Evolutionary conservation across 2,888 invertebrate genomes (phyloP), one percentile per base, ranked within the genome.

Genomic region (Agrotis puta): DNA sequence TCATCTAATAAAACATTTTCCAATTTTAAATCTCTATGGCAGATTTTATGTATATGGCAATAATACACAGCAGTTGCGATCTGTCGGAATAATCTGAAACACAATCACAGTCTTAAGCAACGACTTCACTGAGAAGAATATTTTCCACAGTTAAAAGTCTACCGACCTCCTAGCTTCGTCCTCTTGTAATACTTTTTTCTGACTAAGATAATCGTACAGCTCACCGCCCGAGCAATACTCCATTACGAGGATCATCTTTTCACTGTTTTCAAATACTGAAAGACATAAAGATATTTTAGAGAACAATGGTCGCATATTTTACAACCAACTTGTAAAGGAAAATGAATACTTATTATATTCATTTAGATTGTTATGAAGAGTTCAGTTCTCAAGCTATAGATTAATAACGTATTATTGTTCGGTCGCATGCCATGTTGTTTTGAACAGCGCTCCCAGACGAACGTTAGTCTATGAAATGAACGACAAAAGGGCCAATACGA

Each of bases 171-270:
- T 97, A 1, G 99, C 99, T 96, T 99, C 99, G 75, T 98, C 98
- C 92, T 99, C 99, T 82, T 97, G 97, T 85, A 99, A 97, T 84
- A 99, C 98, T 96, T 99, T 99, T 85, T 98, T 97, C 92, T 98
- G 98, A 91, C 98, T 98, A 85, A 99, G 97, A 95, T 99, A 99
- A 95, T 99, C 99, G 93, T 99, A 99, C 45, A 99, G 96, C 96
- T 99, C 99, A 74, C 99, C 99, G 73, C 99, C 99, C 75, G 98
- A 98, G 82, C 99, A 99, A 94, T 99, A 99, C 95, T 99, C 99
- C 99, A 99, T 99, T 47, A 99, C 99, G 83, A 99, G 97, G 86
- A 99, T 99, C 97, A 99, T 99, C 96, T 99, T 99, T 95, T 99
- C 99, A 90, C 98, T 98, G 96, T 99, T 99, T 97, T 99, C 99